These are phyloP conservation scores for Koerneria pararmatus DNA, from an alignment of 2,888 invertebrate species.

Conservation along the genomic window DNA sequence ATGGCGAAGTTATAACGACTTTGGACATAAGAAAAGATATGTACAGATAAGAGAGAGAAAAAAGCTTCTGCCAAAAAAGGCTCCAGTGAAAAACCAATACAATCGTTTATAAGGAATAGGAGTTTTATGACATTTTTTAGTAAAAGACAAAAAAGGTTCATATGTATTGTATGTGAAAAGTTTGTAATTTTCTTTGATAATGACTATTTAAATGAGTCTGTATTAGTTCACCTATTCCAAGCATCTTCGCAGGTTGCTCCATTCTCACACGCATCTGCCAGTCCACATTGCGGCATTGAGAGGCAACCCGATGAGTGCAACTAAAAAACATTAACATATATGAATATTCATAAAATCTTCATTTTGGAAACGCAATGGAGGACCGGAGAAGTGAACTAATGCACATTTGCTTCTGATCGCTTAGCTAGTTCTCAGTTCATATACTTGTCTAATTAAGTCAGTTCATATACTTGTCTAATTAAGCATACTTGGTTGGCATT, in stretches of 20 bases:
- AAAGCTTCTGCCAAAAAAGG: not conserved
- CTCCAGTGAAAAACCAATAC: not conserved
- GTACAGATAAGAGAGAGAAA: not conserved
- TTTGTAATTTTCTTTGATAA: not conserved
- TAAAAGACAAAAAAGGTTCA: conserved; percentile 24
- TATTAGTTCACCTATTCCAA: conserved; percentile 33
- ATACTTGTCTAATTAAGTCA: too few relatives aligned
- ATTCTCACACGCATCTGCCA: conserved; percentile 35
- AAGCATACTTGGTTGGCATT: too few relatives aligned
- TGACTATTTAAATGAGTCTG: not conserved
- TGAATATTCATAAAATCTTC: too few relatives aligned
- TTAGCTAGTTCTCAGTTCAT: too few relatives aligned
- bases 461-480: too few relatives aligned
- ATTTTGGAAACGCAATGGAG: not conserved
- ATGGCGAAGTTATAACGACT: too few relatives aligned
- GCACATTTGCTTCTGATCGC: too few relatives aligned
- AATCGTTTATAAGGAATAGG: too few relatives aligned
- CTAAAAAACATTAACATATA: too few relatives aligned
- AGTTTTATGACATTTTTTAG: not conserved
- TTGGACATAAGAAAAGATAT: too few relatives aligned
- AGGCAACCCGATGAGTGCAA: conserved; percentile 31
- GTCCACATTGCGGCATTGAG: conserved; percentile 36
- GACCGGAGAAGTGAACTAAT: not conserved
- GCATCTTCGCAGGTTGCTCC: conserved; percentile 34
- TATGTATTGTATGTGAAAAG: conserved; percentile 26